phyloP scores from a whole-genome alignment of 1,140 invertebrate species.

The Phortica variegata region DNA sequence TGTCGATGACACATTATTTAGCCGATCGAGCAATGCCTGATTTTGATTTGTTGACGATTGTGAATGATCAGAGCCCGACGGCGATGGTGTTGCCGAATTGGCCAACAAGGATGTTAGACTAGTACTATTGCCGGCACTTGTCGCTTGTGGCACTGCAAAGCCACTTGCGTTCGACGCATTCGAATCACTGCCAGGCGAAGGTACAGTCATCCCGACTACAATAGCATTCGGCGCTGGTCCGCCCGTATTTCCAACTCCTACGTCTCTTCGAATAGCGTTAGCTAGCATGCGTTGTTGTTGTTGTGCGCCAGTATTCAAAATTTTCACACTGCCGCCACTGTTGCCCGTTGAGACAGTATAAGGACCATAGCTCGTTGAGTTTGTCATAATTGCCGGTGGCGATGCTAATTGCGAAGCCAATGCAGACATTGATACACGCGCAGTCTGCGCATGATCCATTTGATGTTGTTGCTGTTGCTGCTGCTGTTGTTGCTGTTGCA shows the following conservation, averaged over 20 bases:
- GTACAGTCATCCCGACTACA: slow-evolving; percentile 49
- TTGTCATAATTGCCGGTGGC: slow-evolving; percentile 54
- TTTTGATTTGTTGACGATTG: slow-evolving; percentile 50
- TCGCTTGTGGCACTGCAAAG: slow-evolving; percentile 44
- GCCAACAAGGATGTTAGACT: slow-evolving; percentile 34
- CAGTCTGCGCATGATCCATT: slow-evolving; percentile 35
- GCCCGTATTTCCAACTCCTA: background rate
- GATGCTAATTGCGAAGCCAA: slow-evolving; percentile 54
- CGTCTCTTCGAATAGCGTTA: slow-evolving; percentile 43
- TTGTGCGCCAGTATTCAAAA: slow-evolving; percentile 40
- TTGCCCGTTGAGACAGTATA: slow-evolving; percentile 41
- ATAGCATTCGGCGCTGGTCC: slow-evolving; percentile 43
- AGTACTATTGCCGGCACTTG: slow-evolving; percentile 11
- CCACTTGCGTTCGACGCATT: slow-evolving; percentile 54
- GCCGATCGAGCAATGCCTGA: slow-evolving; percentile 45
- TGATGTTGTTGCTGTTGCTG: slow-evolving; percentile 20
- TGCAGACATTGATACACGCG: slow-evolving; percentile 55
- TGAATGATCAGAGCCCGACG: slow-evolving; percentile 50
- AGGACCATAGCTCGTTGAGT: slow-evolving; percentile 39
- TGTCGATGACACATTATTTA: slow-evolving; percentile 43
- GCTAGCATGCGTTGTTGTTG: slow-evolving; percentile 41
- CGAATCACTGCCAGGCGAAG: slow-evolving; percentile 55
- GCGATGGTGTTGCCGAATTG: slow-evolving; percentile 44
- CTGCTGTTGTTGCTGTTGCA: slow-evolving; percentile 17
- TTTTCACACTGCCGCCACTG: slow-evolving; percentile 39